A percentile compares a stretch with the other conserved stretches of the same genome.
phyloP scores from a whole-genome alignment of 2,797 vertebrate genomes.

The Phataginus tetradactyla region DNA sequence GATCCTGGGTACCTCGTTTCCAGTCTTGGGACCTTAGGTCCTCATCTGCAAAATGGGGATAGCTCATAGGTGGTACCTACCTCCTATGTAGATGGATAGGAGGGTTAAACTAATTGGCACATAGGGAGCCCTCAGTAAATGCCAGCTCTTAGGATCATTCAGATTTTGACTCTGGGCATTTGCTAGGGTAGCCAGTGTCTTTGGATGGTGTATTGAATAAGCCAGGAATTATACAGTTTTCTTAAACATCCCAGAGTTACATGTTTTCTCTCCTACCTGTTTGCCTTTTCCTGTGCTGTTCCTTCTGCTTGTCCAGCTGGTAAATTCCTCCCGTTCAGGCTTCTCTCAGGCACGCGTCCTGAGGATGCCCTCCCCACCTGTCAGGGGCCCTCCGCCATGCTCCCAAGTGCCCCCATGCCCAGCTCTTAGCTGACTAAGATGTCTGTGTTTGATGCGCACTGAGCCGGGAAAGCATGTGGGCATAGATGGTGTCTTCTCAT shows the following conservation, averaged over 20 bases:
- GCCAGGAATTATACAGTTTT: not conserved
- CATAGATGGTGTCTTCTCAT: accelerated
- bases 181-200: not conserved
- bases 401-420: not conserved
- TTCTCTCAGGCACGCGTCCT: not conserved
- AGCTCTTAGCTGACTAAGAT: not conserved
- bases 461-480: accelerated
- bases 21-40: not conserved
- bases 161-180: not conserved
- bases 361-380: accelerated
- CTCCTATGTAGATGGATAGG: accelerated
- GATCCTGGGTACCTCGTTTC: not conserved
- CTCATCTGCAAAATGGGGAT: not conserved
- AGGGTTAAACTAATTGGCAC: no score
- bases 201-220: not conserved
- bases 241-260: not conserved
- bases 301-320: not conserved
- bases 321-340: not conserved
- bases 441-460: not conserved
- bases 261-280: not conserved
- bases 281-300: not conserved
- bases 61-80: not conserved
- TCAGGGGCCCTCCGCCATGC: not conserved
- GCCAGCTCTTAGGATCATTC: not conserved
- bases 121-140: accelerated